phyloP scores from a whole-genome alignment of 2,113 vertebrate species.

The Platycercus adscitus region DNA sequence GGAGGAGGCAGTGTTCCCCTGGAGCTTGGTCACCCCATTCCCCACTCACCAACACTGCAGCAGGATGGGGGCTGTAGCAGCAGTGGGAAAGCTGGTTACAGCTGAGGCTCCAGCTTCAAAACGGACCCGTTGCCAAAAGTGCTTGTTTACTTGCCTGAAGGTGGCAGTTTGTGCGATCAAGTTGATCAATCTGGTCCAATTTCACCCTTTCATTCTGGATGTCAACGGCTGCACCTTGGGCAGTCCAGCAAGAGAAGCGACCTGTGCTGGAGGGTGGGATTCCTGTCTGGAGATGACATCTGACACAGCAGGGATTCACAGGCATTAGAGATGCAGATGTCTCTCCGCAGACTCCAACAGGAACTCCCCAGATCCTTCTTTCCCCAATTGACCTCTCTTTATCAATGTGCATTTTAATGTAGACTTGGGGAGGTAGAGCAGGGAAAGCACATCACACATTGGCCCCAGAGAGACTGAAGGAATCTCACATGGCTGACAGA shows the following conservation, averaged over 20 bases:
- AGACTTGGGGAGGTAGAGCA: background rate
- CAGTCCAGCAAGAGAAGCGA: background rate
- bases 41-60: background rate
- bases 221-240: background rate
- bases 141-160: background rate
- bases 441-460: background rate
- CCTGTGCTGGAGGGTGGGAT: background rate
- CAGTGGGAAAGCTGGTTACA: background rate
- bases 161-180: background rate
- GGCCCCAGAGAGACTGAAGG: background rate
- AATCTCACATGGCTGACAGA: background rate
- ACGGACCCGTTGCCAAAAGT: fast-evolving
- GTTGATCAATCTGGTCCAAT: background rate
- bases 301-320: background rate
- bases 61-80: background rate
- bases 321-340: background rate
- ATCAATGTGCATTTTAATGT: background rate
- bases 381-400: background rate
- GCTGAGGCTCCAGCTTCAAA: background rate
- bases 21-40: background rate
- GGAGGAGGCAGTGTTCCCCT: background rate
- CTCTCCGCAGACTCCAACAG: background rate
- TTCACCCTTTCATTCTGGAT: background rate
- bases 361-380: background rate
- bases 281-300: background rate